phyloP scores from a whole-genome alignment of 2,113 vertebrate species.

The Mesoclemmys tuberculata region DNA sequence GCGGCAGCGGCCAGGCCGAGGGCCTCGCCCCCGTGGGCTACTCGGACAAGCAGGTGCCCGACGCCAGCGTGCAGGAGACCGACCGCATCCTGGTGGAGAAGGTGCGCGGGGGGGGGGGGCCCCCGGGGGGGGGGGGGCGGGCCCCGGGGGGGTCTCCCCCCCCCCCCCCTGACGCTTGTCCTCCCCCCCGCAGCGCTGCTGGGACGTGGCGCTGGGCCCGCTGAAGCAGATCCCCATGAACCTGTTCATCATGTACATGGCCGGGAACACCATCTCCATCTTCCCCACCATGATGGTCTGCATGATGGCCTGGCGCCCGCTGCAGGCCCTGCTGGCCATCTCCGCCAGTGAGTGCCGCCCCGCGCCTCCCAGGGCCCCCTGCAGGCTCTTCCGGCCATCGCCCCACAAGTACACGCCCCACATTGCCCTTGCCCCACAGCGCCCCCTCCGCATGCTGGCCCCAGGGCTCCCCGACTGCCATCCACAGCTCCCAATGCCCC shows the following conservation, averaged over 20 bases:
- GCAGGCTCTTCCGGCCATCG: too few species aligned
- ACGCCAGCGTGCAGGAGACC: slow-evolving; percentile 94
- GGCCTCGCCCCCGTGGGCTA: slow-evolving; percentile 91
- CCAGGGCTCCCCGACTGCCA: rapidly evolving
- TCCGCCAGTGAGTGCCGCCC: slow-evolving; percentile 90
- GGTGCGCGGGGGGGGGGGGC: slow-evolving; percentile 71
- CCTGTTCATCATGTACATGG: slow-evolving; percentile 99
- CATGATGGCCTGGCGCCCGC: slow-evolving; percentile 99
- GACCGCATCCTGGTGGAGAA: slow-evolving; percentile 97
- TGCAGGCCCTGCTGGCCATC: slow-evolving; percentile 96
- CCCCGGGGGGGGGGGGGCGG: background rate
- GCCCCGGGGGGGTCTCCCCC: too few species aligned
- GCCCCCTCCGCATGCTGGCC: too few species aligned
- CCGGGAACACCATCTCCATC: slow-evolving; percentile 98
- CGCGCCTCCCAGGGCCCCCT: too few species aligned
- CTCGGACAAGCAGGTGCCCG: slow-evolving; percentile 93
- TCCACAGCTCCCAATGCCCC: rapidly evolving
- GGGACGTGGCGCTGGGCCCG: slow-evolving; percentile 95
- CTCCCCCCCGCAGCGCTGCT: slow-evolving; percentile 85
- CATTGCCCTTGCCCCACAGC: too few species aligned
- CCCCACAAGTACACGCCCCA: too few species aligned
- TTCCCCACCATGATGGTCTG: slow-evolving; percentile 99
- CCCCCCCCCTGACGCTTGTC: too few species aligned
- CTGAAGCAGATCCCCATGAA: slow-evolving; percentile 99
- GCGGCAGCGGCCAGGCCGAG: slow-evolving; percentile 87